Percentiles rank a stretch among this genome's conserved stretches.
Evolutionary conservation across 2,797 vertebrate species (phyloP).

Genomic region (Sylvilagus floridanus): DNA sequence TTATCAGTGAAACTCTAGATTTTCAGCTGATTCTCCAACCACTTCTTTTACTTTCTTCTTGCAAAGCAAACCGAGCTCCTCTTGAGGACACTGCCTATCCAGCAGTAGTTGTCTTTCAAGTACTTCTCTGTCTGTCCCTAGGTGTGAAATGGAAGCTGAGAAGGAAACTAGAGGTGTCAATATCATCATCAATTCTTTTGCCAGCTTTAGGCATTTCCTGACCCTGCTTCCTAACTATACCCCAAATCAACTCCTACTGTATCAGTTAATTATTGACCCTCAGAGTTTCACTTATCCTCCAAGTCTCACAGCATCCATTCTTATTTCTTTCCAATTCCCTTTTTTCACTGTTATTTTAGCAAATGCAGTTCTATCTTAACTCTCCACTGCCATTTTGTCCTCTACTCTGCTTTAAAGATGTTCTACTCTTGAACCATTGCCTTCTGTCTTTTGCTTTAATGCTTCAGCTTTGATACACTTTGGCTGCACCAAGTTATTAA

Average conservation of each 20-base stretch:
- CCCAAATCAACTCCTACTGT: neutral
- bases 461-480: neutral
- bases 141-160: neutral
- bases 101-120: neutral
- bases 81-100: neutral
- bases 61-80: neutral
- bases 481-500: neutral
- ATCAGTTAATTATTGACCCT: fast-evolving
- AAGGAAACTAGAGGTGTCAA: neutral
- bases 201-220: neutral
- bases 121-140: neutral
- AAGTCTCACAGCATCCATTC: fast-evolving
- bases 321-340: neutral
- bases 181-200: neutral
- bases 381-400: neutral
- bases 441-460: neutral
- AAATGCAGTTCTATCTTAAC: neutral
- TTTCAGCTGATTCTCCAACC: neutral
- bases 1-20: conserved; percentile 16
- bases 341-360: neutral
- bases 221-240: neutral
- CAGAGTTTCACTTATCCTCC: neutral
- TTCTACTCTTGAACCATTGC: neutral
- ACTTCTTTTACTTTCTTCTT: neutral
- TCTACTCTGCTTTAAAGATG: neutral